phyloP scores from a whole-genome alignment of 2,113 vertebrate genomes.

The Semicossyphus pulcher region DNA sequence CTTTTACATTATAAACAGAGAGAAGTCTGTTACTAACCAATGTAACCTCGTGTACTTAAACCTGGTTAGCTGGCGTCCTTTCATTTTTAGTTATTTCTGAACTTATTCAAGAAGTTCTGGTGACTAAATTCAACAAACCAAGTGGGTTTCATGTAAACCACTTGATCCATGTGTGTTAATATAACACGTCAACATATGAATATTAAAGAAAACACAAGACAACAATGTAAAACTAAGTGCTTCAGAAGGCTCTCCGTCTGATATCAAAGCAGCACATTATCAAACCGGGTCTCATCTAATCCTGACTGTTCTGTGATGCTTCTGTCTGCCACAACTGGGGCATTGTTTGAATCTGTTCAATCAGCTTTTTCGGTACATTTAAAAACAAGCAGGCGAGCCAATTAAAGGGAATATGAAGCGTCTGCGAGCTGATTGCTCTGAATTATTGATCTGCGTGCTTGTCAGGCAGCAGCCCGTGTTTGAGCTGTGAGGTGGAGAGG shows the following conservation, averaged over 20 bases:
- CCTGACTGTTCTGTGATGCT: neutral
- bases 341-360: constrained; percentile 9
- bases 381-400: constrained; percentile 33
- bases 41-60: too few relatives aligned
- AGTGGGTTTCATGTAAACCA: too few relatives aligned
- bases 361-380: constrained; percentile 21
- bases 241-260: neutral
- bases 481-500: constrained; percentile 50
- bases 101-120: too few relatives aligned
- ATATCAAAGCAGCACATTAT: neutral
- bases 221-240: neutral
- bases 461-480: constrained; percentile 42
- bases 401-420: constrained; percentile 47
- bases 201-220: neutral
- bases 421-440: constrained; percentile 37
- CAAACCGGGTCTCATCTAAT: neutral
- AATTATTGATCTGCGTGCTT: constrained; percentile 67
- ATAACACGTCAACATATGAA: neutral
- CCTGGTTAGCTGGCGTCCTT: too few relatives aligned
- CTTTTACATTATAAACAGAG: too few relatives aligned
- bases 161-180: too few relatives aligned
- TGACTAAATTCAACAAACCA: too few relatives aligned
- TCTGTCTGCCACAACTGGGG: neutral
- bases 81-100: too few relatives aligned
- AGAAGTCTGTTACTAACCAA: too few relatives aligned